phyloP scores from a whole-genome alignment of 53 echinoderm and acorn worm species.

The Hippasteria phrygiana region DNA sequence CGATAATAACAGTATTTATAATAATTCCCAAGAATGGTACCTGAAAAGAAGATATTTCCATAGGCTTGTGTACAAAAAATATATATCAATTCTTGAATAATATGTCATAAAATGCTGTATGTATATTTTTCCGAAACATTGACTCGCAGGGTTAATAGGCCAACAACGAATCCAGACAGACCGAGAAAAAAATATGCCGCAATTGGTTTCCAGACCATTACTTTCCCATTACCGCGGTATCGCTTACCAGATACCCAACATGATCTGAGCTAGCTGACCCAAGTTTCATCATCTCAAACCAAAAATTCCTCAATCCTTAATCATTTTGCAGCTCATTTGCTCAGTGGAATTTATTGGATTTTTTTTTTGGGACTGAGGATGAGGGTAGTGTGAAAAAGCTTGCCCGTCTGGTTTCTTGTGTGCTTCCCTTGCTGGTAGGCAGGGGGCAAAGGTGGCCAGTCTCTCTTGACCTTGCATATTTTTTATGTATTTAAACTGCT shows the following conservation, averaged over 20 bases:
- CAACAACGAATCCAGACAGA: not conserved
- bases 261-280: not conserved
- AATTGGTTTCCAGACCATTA: constrained; percentile 37
- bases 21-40: too few species aligned
- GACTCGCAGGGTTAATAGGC: not conserved
- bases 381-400: not conserved
- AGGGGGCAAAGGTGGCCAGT: not conserved
- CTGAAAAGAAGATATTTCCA: too few species aligned
- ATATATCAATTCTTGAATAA: too few species aligned
- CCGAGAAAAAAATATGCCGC: not conserved
- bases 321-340: constrained; percentile 14
- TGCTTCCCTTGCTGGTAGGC: not conserved
- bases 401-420: too few species aligned
- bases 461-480: constrained; percentile 33
- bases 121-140: not conserved
- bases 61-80: too few species aligned
- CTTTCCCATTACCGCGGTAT: constrained; percentile 36
- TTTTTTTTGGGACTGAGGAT: not conserved
- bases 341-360: not conserved
- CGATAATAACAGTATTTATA: too few species aligned
- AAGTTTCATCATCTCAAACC: not conserved
- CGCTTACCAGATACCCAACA: not conserved
- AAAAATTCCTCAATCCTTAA: not conserved
- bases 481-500: not conserved
- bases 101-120: too few species aligned